Base-by-base conservation (phyloP, 2,113 vertebrate species). In the Mohoua ochrocephala region DNA sequence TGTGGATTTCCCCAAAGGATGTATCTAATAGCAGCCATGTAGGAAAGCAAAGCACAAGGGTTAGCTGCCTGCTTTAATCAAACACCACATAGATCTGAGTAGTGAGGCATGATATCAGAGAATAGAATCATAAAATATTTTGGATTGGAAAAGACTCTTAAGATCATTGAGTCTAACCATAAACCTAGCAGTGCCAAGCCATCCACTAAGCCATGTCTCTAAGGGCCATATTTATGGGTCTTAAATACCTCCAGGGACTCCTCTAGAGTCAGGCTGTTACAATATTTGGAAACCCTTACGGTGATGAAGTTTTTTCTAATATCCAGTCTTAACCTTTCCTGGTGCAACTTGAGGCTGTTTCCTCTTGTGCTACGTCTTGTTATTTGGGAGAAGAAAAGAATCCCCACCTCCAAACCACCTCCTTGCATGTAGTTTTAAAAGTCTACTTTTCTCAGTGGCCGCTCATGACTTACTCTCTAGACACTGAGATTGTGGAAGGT, bases 401-500 rank as follows among this genome's bases (percentile, higher is more conserved):
- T 6, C 5, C 5, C 7, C 3, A 11, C 8, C 10, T 50, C 1
- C 3, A 18, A 65, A 33, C 4, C 42, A 2, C 4, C 9, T 41
- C 35, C 17, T 50, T 35, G 50, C 45, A 65, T 8, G 21, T 6
- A 28, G 39, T 31, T 57, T 27, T 39, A 75, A 30, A 56, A 1
- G 18, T 59, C 7, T 52, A 20, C 24, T 44, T 41, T 74, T 44
- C 42, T 89, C 44, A 59, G 23, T 1, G 0, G 0, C 8, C 71
- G 9, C 24, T 59, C 12, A 69, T 7, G 2, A 33, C 17, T 39
- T 61, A 7, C 18, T n/a, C 15, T 60, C 19, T 26, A 31, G 16
- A 33, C 15, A 5, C 4, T 2, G 2, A 42, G 18, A 24, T 7
- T 10, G 2, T 19, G 3, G 9, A 73, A 73, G 3, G 1, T 30